Evolutionary conservation across 2,797 vertebrate species (phyloP), one percentile per base, ranked within the genome.

Genomic region (Huso huso): DNA sequence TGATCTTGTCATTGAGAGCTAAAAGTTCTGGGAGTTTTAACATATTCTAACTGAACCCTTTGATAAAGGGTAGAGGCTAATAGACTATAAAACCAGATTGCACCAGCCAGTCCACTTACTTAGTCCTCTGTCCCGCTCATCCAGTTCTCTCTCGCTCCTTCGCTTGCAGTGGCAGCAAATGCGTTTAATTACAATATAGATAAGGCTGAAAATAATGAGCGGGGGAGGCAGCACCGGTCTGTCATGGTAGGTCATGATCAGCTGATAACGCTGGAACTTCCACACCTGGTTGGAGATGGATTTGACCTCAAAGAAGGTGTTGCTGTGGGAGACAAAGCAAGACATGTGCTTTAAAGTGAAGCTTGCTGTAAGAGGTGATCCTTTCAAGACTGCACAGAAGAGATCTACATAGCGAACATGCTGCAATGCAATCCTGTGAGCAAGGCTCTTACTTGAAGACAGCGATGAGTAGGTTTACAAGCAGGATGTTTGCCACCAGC

Each of bases 261-360:
- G 84, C 83, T 99, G 97, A 70, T 99, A 99, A 60, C 97, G 79
- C 85, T 99, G 97, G 72, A 99, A 99, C 83, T 99, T 99, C 97
- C 97, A 99, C 68, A 99, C 94, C 80, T 99, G 97, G 81, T 99
- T 99, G 66, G 97, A 99, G 77, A 99, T 99, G 72, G 96, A 98
- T 76, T 99, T 99, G 49, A 99, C 93, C 76, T 99, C 97, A 75
- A 95, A 96, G 87, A 99, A 99, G 8, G 97, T 99, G 79, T 99
- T 99, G 86, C 97, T 99, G 87, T 67, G 8, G 68, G 11, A 37
- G 23, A 37, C 23, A 18, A 37, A 37, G 23, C 23, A 37, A 37
- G 23, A 37, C 23, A 37, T 37, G 23, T 37, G 23, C 23, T 37
- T 37, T 37, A 37, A 37, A 37, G 23, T 37, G 23, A 37, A 37